Evolutionary conservation across 2,797 vertebrate genomes (phyloP).

Genomic region (Schizothorax lantsangensis): DNA sequence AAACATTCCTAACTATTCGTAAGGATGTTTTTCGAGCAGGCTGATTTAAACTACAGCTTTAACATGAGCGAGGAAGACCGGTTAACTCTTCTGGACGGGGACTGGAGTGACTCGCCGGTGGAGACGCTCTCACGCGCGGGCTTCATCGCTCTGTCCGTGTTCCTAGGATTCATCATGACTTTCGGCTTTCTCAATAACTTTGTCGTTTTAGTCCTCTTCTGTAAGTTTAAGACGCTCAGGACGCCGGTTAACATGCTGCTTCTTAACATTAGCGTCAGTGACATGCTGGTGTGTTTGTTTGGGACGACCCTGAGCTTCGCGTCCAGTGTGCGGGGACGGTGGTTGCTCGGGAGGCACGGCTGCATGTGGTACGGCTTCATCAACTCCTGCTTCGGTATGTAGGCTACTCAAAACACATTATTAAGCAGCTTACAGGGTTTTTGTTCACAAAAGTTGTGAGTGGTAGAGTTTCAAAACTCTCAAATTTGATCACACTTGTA

Average conservation of each 20-base stretch:
- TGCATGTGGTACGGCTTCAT: constrained; percentile 93
- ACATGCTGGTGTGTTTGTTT: constrained; percentile 90
- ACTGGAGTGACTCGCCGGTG: constrained; percentile 65
- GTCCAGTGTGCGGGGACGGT: constrained; percentile 83
- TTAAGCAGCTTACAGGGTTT: not conserved
- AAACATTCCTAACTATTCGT: not conserved
- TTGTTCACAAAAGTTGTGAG: not conserved
- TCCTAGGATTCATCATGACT: constrained; percentile 87
- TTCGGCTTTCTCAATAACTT: constrained; percentile 92
- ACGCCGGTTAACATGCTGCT: constrained; percentile 92
- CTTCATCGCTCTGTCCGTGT: constrained; percentile 83
- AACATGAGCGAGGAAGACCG: constrained; percentile 74
- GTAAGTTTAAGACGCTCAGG: constrained; percentile 88
- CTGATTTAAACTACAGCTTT: constrained; percentile 76
- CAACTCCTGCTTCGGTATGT: constrained; percentile 92
- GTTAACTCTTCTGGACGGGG: constrained; percentile 44
- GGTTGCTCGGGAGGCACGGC: constrained; percentile 85
- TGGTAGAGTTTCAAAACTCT: not conserved
- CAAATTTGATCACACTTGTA: not conserved
- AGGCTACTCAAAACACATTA: not conserved
- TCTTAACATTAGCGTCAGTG: constrained; percentile 90
- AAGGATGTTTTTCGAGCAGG: constrained; percentile 70
- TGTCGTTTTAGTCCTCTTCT: constrained; percentile 87
- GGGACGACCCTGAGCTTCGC: constrained; percentile 91
- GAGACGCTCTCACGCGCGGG: constrained; percentile 79